Evolutionary conservation across 2,888 invertebrate species (phyloP), one percentile per base, ranked within the genome.

Genomic region (Parascotia fuliginaria): DNA sequence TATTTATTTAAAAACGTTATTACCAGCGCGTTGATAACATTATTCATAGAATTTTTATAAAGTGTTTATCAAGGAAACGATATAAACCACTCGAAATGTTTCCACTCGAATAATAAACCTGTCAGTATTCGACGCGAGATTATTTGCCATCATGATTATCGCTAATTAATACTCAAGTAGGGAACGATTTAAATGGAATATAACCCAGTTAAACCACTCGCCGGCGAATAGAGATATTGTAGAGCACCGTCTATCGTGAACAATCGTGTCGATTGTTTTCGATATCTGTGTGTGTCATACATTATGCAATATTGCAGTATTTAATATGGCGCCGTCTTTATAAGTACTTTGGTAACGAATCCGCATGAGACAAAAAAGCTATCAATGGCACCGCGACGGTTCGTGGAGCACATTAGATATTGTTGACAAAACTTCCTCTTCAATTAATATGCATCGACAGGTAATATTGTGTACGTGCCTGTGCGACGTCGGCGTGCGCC

Each of bases 341-440:
- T 77, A 77, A 76, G 78, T 79, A 81, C 81, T 82, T 81, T 75
- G 77, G 76, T 73, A 81, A 75, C 74, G 54, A 68, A 63, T 59
- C 48, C 50, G 53, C 60, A 69, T 56, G 12, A 59, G 73, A 70
- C 77, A 79, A 78, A 89, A 89, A 87, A 85, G 77, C 78, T 85
- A 86, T 90, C 88, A 91, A 89, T 89, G 77, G 79, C 60, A 78
- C 91, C 91, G 91, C 89, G 58, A 90, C 89, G 57, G 67, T 81
- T 81, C 83, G 78, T 79, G 62, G 85, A 85, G 87, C 85, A 87
- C 90, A 91, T 91, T 92, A 91, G 88, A 89, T 92, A 92, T 92
- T 92, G 88, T 92, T 90, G 81, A 90, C 91, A 91, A 92, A 90
- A 90, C 91, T 92, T 92, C 91, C 91, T 91, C 79, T 81, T 83